Evolutionary conservation across 2,888 invertebrate species (phyloP).

Genomic region (Cinara cedri): DNA sequence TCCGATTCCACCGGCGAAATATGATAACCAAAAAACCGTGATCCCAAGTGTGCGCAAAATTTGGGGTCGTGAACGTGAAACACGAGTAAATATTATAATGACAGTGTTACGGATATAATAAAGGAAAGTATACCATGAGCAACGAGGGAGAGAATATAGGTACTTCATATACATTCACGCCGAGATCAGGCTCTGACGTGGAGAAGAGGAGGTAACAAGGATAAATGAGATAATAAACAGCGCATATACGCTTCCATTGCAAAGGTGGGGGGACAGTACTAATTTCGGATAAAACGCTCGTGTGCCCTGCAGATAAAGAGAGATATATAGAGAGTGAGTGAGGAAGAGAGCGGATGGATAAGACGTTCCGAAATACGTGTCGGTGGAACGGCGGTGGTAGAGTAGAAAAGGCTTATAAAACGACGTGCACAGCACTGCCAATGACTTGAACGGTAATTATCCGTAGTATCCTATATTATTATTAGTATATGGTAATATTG

Average conservation of each 20-base stretch:
- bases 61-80: neutral
- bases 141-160: neutral
- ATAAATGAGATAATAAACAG: constrained; percentile 45
- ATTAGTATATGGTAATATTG: no score
- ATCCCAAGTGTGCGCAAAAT: no score
- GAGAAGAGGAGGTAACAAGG: constrained; percentile 22
- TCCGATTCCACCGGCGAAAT: neutral
- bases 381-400: neutral
- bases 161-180: neutral
- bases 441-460: no score
- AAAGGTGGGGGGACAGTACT: neutral
- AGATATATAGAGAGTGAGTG: neutral
- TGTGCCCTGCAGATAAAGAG: neutral
- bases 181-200: constrained; percentile 11
- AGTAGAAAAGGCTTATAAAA: neutral
- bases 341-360: neutral
- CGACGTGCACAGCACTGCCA: neutral
- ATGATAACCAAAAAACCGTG: neutral
- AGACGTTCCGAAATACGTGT: neutral
- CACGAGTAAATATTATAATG: constrained; percentile 8
- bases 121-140: no score
- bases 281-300: constrained; percentile 27
- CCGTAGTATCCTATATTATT: no score
- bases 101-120: neutral
- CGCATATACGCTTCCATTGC: neutral